These are phyloP conservation scores for Danio jaintianensis DNA, from an alignment of 2,797 vertebrate genomes.

Conservation along the genomic window DNA sequence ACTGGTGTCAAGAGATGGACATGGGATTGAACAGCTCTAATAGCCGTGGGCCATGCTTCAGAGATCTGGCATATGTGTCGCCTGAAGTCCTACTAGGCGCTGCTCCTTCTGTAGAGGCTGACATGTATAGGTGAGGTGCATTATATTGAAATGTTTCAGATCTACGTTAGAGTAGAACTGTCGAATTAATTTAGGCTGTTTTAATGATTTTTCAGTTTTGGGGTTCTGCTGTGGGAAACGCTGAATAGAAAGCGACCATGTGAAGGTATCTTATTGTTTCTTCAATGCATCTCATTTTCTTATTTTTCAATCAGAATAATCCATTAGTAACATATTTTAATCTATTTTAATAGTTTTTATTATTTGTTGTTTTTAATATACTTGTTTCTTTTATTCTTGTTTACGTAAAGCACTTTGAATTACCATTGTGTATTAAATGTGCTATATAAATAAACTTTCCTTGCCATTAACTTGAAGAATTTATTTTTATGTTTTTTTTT, in stretches of 20 bases:
- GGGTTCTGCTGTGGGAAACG: constrained; percentile 74
- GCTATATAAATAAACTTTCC: no score
- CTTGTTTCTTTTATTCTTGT: no score
- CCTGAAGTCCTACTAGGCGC: constrained; percentile 70
- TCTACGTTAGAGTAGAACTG: no score
- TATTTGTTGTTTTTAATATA: no score
- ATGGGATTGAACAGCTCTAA: constrained; percentile 50
- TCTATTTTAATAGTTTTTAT: no score
- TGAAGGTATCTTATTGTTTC: constrained; percentile 68
- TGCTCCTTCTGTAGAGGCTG: constrained; percentile 64
- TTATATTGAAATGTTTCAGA: neutral
- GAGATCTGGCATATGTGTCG: constrained; percentile 70
- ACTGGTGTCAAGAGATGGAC: constrained; percentile 70
- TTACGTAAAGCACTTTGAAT: no score
- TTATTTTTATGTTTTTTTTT: neutral
- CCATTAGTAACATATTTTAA: no score
- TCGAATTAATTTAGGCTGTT: neutral
- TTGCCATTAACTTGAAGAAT: neutral
- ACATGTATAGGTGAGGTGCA: constrained; percentile 74
- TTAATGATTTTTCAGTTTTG: constrained; percentile 67
- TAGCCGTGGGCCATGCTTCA: constrained; percentile 51
- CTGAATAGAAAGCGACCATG: constrained; percentile 72
- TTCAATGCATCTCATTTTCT: neutral
- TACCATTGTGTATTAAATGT: no score
- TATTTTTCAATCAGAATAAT: neutral